Base-by-base conservation (phyloP, 2,888 invertebrate genomes). In the Apamea anceps region DNA sequence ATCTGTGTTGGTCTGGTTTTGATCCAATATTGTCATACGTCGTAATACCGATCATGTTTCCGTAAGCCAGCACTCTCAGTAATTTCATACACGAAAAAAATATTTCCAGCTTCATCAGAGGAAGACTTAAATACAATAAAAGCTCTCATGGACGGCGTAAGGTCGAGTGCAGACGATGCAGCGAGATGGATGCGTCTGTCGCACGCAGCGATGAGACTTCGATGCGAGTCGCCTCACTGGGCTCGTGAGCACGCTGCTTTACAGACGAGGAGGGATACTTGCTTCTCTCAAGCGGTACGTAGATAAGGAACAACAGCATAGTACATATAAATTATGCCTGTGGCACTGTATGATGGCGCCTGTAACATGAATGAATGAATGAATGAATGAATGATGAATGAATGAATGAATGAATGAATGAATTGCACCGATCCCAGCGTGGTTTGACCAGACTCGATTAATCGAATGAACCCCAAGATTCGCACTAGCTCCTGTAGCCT, bases 231-330 rank as follows among this genome's bases (percentile, higher is more conserved):
- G 60, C 98, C 98, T 85, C 97, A 97, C 72, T 98, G 98, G 87
- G 98, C 98, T 79, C 95, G 98, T 28, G 98, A 98, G 81, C 93
- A 97, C 77, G 96, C 97, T n/a, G 98, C 98, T 10, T 97, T 98
- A 90, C 99, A 99, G 87, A 94, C 94, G 80, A 96, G 99, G 62
- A 96, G 99, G 77, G 99, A 99, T 94, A 98, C 99, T 28, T 99
- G 99, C 94, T 99, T 99, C 93, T 98, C 99, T 6, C 99, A 99
- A 95, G 98, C 99, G 87, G 99, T 99, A 96, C 2, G 73, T 67
- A 67, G 28, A 80, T 21, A 42, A 28, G 6, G 10, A 65, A 48
- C 6, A 37, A 37, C 6, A 37, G 10, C 66, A 72, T n/a, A 5
- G 7, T 42, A 28, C 8, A 51, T 51, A 28, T 21, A 48, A 13